Base-by-base conservation (phyloP, 1,140 invertebrate species). In the Ceratitis capitata region DNA sequence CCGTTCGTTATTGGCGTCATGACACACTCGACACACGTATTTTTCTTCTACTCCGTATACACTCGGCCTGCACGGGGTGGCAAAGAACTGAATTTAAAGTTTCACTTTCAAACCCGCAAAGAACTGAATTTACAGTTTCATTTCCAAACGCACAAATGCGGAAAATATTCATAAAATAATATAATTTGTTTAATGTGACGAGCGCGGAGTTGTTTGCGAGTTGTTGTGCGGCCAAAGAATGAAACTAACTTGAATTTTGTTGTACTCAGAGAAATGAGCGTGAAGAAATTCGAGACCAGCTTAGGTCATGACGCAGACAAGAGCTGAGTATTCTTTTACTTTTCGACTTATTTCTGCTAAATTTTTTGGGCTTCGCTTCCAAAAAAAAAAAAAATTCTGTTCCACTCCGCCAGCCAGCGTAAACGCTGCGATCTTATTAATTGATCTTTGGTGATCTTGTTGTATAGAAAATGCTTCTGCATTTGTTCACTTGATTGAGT, bases 381-480 rank as follows among this genome's bases (percentile, higher is more conserved):
- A n/a, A n/a, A n/a, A n/a, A n/a, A n/a, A n/a, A n/a, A n/a, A n/a
- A n/a, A n/a, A 78, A 45, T 42, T 26, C 4, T 23, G 39, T 2
- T 26, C 19, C 23, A 19, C 23, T 12, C 39, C 69, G 39, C 12
- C n/a, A n/a, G 5, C 32, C 7, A 16, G 6, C n/a, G 23, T 45
- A 23, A 35, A 10, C 39, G 39, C 69, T 45, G 69, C 26, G 69
- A 78, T 78, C 35, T n/a, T 19, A 78, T 78, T 45, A 78, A 78
- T 78, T 78, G 69, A 78, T 45, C 69, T 78, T 78, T 78, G 42
- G 39, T 78, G 69, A 78, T 45, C 69, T 78, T 78, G 5, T n/a
- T 23, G 39, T 23, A 14, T n/a, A 78, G 14, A 45, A 78, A 78
- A 23, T 78, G 9, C 39, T 45, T 45, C 39, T 78, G 69, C 35